A percentile compares a stretch with the other conserved stretches of the same genome.
Conservation (phyloP, 1,140 invertebrate species). For the Tetragnatha versicolor region DNA sequence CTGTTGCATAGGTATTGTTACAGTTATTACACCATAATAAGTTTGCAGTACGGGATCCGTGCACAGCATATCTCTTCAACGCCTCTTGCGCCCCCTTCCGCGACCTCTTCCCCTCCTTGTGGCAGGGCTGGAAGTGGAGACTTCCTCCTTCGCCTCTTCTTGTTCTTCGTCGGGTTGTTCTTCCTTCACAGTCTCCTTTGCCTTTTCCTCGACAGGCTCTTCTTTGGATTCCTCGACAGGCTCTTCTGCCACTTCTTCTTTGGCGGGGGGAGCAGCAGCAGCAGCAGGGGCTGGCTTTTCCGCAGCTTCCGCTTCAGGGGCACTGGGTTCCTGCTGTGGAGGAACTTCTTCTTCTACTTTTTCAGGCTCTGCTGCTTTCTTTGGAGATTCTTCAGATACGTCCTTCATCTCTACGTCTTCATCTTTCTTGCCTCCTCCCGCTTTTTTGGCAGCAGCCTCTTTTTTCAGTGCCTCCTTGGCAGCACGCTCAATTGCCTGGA, state of each 20-base stretch:
- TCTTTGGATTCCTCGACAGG: slow-evolving; percentile 43
- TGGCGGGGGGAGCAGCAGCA: too few relatives aligned
- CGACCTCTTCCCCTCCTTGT: slow-evolving; percentile 43
- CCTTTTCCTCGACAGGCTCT: slow-evolving; percentile 32
- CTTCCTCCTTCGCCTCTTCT: slow-evolving; percentile 38
- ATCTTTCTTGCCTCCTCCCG: background rate
- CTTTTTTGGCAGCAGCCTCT: slow-evolving; percentile 38
- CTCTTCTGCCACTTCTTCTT: slow-evolving; percentile 27
- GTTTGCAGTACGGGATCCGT: background rate
- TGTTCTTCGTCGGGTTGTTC: slow-evolving; percentile 27
- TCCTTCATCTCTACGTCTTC: slow-evolving; percentile 53
- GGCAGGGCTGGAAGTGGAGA: slow-evolving; percentile 15
- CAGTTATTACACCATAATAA: background rate
- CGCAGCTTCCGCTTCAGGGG: background rate
- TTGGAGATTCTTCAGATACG: slow-evolving; percentile 18
- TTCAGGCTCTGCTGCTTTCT: slow-evolving; percentile 9
- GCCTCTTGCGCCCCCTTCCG: slow-evolving; percentile 45
- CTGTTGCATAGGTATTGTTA: slow-evolving; percentile 22
- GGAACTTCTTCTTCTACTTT: slow-evolving; percentile 19
- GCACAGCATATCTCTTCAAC: background rate
- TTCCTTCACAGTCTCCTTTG: slow-evolving; percentile 40
- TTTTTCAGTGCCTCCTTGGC: slow-evolving; percentile 30
- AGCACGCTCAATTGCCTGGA: slow-evolving; percentile 29
- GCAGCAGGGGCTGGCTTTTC: too few relatives aligned
- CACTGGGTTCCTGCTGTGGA: too few relatives aligned